Base-by-base conservation (phyloP, 2,113 vertebrate species). In the Strigops habroptila region DNA sequence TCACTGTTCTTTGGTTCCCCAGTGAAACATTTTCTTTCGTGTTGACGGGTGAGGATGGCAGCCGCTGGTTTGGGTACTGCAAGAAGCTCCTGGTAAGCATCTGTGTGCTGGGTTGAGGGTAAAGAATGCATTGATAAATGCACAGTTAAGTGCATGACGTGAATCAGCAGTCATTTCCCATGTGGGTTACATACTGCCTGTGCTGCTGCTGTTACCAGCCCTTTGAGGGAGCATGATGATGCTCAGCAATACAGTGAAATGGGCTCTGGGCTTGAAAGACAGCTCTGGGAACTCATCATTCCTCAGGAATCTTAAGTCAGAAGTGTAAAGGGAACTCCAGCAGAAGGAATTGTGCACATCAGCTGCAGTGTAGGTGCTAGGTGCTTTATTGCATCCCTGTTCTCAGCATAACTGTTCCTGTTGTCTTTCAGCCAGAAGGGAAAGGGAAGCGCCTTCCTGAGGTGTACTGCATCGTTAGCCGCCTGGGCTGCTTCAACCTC, bases 21-120 rank as follows among this genome's bases (percentile, higher is more conserved):
- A 99, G 99, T 92, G 99, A 99, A 98, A 99, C 99, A 0, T 99
- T 99, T 97, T 99, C 99, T 64, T 99, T 99, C 27, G 99, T 99
- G 80, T 96, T 99, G 96, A 99, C 99, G 21, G 99, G 99, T 46
- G 99, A 99, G 96, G 99, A 99, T 33, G 99, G 99, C 82, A 99
- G 99, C 95, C 99, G 99, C 88, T 99, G 99, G 98, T 99, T 99
- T 96, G 99, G 99, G 88, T 99, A 99, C 97, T 99, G 99, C 97
- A 99, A 98, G 95, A 99, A 99, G 97, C 99, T 99, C 86, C 96
- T 99, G 99, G 99, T 99, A 97, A 98, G 99, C 97, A 77, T 25
- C 19, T 82, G n/a, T 41, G 30, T 43, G 22, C n/a, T 68, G 74
- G 73, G 31, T 51, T 59, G 39, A 71, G 35, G 6, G 25, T 16